These are phyloP conservation scores for Danaus chrysippus DNA, from an alignment of 2,888 invertebrate species.

Conservation along the genomic window DNA sequence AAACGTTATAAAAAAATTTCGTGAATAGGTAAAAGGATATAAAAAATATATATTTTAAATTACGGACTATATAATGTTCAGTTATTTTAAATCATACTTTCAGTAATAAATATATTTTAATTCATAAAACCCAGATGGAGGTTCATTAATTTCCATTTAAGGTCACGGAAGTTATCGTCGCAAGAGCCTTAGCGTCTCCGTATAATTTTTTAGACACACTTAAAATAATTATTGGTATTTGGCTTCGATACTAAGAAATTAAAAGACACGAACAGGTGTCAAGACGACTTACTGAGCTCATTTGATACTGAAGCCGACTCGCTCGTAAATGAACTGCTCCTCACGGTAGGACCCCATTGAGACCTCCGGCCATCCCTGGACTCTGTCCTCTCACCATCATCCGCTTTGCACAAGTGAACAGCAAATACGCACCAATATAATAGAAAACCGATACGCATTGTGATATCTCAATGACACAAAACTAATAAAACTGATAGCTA, in stretches of 20 bases:
- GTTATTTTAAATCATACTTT: no score
- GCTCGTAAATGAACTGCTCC: conserved; percentile 59
- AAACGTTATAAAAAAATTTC: no score
- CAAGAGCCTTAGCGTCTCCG: no score
- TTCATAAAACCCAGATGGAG: no score
- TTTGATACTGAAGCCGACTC: conserved; percentile 62
- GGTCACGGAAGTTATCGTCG: no score
- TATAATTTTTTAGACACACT: no score
- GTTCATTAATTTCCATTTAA: no score
- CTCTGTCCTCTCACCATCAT: conserved; percentile 72
- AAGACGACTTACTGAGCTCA: conserved; percentile 66
- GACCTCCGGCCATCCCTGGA: conserved; percentile 62
- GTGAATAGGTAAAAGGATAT: no score
- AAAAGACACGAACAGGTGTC: conserved; percentile 63
- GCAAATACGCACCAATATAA: conserved; percentile 75
- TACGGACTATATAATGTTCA: no score
- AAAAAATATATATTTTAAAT: no score
- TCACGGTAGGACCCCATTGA: conserved; percentile 65
- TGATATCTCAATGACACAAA: conserved; percentile 70
- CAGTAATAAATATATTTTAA: no score
- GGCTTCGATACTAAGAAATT: conserved; percentile 25
- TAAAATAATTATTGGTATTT: conserved; percentile 19
- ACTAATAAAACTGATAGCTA: conserved; percentile 56
- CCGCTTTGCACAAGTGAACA: conserved; percentile 70
- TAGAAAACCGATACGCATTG: conserved; percentile 75